phyloP scores from a whole-genome alignment of 1,140 invertebrate genomes.

The Tribolium madens region DNA sequence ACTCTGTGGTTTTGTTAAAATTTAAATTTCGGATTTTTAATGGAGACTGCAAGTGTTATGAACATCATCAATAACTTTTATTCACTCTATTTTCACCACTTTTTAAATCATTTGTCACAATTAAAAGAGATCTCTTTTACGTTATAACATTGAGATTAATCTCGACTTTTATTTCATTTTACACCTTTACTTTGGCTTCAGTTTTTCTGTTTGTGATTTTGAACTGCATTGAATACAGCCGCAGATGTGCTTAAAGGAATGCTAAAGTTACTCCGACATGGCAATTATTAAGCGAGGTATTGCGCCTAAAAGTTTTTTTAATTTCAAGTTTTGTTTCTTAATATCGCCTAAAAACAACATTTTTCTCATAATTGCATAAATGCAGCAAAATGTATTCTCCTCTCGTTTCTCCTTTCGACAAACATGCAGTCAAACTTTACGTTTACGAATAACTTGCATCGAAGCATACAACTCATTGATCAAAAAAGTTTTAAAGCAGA shows the following conservation, averaged over 20 bases:
- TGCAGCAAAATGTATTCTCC: neutral
- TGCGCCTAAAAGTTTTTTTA: slow-evolving; percentile 24
- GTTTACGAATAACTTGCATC: too few relatives aligned
- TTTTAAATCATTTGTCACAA: neutral
- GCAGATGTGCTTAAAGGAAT: slow-evolving; percentile 32
- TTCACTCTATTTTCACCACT: neutral
- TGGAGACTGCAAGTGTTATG: slow-evolving; percentile 7
- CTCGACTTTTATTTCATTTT: neutral
- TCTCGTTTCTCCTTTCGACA: neutral
- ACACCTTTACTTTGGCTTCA: neutral
- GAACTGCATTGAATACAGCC: slow-evolving; percentile 8
- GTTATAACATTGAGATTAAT: neutral
- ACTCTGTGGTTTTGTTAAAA: slow-evolving; percentile 32
- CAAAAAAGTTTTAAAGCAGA: too few relatives aligned
- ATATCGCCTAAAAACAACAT: neutral
- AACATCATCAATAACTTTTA: neutral
- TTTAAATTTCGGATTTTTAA: slow-evolving; percentile 24
- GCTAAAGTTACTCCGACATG: slow-evolving; percentile 27
- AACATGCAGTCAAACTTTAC: too few relatives aligned
- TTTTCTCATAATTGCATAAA: neutral
- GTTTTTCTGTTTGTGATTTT: neutral
- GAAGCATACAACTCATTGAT: too few relatives aligned
- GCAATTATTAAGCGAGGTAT: slow-evolving; percentile 21
- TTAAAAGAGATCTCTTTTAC: too few relatives aligned
- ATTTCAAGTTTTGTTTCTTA: slow-evolving; percentile 15